phyloP scores from a whole-genome alignment of 2,113 vertebrate species.

The Panurus biarmicus region DNA sequence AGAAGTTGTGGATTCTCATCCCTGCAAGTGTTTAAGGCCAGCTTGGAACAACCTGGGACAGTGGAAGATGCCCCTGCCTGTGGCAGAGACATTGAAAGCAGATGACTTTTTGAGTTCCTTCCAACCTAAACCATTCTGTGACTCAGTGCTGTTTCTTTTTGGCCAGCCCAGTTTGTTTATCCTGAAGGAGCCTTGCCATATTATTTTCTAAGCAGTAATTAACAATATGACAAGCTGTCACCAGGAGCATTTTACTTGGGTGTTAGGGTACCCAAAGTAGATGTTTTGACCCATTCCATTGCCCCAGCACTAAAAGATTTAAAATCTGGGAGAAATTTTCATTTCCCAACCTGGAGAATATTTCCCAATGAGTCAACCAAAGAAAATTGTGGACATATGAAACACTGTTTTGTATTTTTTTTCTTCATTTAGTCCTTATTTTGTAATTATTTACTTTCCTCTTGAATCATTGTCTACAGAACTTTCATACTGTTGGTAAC shows the following conservation, averaged over 20 bases:
- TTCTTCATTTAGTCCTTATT: neutral
- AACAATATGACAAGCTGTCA: neutral
- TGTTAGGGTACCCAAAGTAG: neutral
- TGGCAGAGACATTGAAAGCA: neutral
- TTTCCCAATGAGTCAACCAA: neutral
- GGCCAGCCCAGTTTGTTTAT: neutral
- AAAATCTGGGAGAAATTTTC: neutral
- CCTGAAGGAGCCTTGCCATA: neutral
- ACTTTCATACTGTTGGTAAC: neutral
- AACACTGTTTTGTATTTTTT: neutral
- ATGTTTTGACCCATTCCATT: neutral
- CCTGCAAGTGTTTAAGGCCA: neutral
- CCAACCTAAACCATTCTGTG: neutral
- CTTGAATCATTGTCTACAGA: neutral
- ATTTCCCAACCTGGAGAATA: neutral
- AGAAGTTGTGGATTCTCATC: neutral
- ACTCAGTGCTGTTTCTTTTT: neutral
- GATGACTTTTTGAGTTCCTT: neutral
- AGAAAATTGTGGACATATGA: neutral
- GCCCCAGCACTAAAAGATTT: neutral
- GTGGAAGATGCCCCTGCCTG: neutral
- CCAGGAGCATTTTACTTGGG: neutral
- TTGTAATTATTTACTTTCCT: neutral
- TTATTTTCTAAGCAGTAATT: neutral
- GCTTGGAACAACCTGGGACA: rapidly evolving